These are phyloP conservation scores for Ichneumoninae sp. DNA, from an alignment of 2,888 invertebrate species.

Conservation along the genomic window DNA sequence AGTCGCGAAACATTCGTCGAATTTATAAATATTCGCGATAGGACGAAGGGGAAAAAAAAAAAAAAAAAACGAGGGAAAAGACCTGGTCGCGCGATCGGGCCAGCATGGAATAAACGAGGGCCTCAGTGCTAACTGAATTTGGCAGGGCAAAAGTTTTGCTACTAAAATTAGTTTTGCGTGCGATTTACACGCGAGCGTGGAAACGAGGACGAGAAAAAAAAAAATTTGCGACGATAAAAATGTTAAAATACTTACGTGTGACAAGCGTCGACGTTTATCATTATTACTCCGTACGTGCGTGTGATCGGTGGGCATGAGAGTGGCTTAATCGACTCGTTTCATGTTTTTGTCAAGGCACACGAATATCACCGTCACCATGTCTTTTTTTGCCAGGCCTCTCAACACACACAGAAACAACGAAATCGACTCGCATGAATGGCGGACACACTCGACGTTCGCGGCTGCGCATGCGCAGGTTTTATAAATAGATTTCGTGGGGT, in stretches of 20 bases:
- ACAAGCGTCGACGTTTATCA: conserved; percentile 77
- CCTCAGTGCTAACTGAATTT: conserved; percentile 69
- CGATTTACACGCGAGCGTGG: conserved; percentile 46
- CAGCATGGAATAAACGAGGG: conserved; percentile 45
- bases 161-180: conserved; percentile 76
- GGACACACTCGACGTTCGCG: conserved; percentile 73
- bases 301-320: conserved; percentile 69
- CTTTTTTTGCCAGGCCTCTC: conserved; percentile 60
- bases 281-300: conserved; percentile 73
- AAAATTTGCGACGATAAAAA: not conserved
- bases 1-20: conserved; percentile 2
- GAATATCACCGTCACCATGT: conserved; percentile 81
- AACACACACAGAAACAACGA: conserved; percentile 78
- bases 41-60: no score
- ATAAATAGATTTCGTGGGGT: conserved; percentile 77
- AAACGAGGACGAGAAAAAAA: conserved; percentile 15
- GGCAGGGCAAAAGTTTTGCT: conserved; percentile 71
- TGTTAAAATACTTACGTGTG: conserved; percentile 78
- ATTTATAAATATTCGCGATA: not conserved
- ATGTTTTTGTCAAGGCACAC: conserved; percentile 75
- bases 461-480: conserved; percentile 77
- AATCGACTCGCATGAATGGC: conserved; percentile 83
- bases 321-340: conserved; percentile 79
- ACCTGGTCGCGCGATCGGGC: not conserved
- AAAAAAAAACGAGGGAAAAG: conserved; percentile 19